Percentiles rank a stretch among this genome's conserved stretches.
Conservation (phyloP, 2,113 vertebrate species). For the Centropus unirufus region DNA sequence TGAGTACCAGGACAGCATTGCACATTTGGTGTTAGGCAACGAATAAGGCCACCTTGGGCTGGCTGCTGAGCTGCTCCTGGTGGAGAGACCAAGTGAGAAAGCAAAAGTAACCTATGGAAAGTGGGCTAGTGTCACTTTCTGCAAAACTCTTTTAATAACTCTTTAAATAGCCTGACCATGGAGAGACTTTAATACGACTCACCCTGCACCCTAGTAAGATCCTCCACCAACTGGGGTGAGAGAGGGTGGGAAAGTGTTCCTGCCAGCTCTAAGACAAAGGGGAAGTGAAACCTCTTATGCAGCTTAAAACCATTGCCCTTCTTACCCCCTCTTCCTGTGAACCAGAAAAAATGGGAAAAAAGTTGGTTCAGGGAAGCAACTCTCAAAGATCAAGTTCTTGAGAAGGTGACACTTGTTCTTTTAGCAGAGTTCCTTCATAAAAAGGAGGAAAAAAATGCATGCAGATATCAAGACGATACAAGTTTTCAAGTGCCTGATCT, state of each 20-base stretch:
- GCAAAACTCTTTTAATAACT: background rate
- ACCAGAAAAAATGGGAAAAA: background rate
- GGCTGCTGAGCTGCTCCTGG: background rate
- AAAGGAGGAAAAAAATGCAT: background rate
- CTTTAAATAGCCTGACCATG: background rate
- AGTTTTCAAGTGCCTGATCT: background rate
- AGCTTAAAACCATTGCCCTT: background rate
- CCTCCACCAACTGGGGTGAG: background rate
- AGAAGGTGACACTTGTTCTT: background rate
- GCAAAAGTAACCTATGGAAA: background rate
- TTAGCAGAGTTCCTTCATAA: background rate
- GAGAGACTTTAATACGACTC: fast-evolving
- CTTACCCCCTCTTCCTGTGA: background rate
- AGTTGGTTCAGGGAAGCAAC: background rate
- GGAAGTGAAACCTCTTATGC: background rate
- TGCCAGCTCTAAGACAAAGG: background rate
- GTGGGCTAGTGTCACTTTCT: background rate
- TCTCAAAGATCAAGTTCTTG: background rate
- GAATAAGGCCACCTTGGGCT: fast-evolving
- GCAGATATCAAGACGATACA: background rate
- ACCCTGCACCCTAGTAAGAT: background rate
- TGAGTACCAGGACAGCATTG: background rate
- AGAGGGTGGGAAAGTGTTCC: background rate
- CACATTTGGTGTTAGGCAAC: background rate
- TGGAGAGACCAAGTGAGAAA: background rate